Percentiles rank a stretch among this genome's conserved stretches.
These are phyloP conservation scores for Stomatorhinus walkeri DNA, from an alignment of 2,797 vertebrate species.

Conservation along the genomic window DNA sequence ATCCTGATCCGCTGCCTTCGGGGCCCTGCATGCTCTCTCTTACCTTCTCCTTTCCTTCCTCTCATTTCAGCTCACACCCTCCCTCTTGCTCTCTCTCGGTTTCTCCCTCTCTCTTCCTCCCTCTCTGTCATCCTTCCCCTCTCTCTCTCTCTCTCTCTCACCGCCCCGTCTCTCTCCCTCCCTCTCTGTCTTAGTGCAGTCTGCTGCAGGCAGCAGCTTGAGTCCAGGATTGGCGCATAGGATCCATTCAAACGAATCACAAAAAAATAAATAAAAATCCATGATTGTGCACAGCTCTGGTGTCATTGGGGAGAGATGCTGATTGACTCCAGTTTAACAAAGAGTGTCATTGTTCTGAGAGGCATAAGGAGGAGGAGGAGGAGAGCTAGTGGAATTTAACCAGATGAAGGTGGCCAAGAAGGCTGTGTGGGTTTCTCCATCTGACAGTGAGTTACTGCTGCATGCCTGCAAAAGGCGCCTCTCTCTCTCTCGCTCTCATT, in stretches of 20 bases:
- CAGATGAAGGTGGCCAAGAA: slow-evolving; percentile 19
- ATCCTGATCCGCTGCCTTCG: slow-evolving; percentile 23
- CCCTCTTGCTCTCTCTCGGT: neutral
- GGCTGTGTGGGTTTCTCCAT: slow-evolving; percentile 21
- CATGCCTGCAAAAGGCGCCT: slow-evolving; percentile 53
- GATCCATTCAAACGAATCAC: slow-evolving; percentile 17
- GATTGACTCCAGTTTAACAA: slow-evolving; percentile 1
- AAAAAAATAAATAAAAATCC: slow-evolving; percentile 20
- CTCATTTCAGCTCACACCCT: neutral
- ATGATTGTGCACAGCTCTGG: slow-evolving; percentile 18
- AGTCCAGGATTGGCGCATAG: slow-evolving; percentile 19
- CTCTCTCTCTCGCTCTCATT: slow-evolving; percentile 19
- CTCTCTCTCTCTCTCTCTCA: slow-evolving; percentile 19
- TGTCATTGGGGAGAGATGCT: slow-evolving; percentile 38
- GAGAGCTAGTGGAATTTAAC: slow-evolving; percentile 11
- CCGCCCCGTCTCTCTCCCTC: slow-evolving; percentile 4
- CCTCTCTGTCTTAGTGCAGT: slow-evolving; percentile 13
- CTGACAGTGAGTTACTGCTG: slow-evolving; percentile 33
- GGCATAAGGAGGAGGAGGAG: neutral
- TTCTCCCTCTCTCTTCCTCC: neutral
- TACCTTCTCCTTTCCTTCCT: slow-evolving; percentile 4
- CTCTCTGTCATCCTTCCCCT: slow-evolving; percentile 6
- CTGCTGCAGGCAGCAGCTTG: slow-evolving; percentile 24
- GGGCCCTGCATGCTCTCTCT: slow-evolving; percentile 7
- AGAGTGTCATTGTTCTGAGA: slow-evolving; percentile 16